Conservation (phyloP, 1,140 invertebrate species). For the Conopomorpha cramerella region DNA sequence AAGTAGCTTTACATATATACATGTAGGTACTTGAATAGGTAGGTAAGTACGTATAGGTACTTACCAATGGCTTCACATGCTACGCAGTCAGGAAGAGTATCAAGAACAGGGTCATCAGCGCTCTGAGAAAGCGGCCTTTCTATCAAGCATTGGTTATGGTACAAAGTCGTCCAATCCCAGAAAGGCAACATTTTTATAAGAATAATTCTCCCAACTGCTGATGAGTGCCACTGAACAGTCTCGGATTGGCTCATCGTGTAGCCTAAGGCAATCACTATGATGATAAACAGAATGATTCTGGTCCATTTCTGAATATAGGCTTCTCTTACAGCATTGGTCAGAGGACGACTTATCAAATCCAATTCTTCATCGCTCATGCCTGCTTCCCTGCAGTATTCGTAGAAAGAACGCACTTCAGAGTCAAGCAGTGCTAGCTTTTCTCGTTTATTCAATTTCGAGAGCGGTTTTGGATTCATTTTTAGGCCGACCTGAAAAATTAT, state of each 20-base stretch:
- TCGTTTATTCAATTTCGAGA: conserved; percentile 43
- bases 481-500: conserved; percentile 18
- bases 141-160: conserved; percentile 75
- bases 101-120: conserved; percentile 20
- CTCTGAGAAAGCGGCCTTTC: conserved; percentile 54
- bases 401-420: conserved; percentile 63
- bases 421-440: conserved; percentile 60
- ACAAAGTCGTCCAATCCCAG: conserved; percentile 81
- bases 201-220: conserved; percentile 66
- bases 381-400: conserved; percentile 69
- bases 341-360: conserved; percentile 68
- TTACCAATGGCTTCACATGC: conserved; percentile 53
- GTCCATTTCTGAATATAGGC: conserved; percentile 62
- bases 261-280: conserved; percentile 38
- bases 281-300: conserved; percentile 27
- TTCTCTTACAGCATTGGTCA: conserved; percentile 64
- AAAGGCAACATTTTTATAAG: conserved; percentile 72
- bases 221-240: conserved; percentile 62
- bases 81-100: conserved; percentile 38
- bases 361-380: conserved; percentile 70
- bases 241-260: conserved; percentile 55
- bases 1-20: too few relatives aligned
- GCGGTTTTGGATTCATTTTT: conserved; percentile 41
- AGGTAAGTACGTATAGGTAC: too few relatives aligned
- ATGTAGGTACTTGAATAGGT: too few relatives aligned